Evolutionary conservation across 2,888 invertebrate genomes (phyloP).

Genomic region (Girardia tigrina): DNA sequence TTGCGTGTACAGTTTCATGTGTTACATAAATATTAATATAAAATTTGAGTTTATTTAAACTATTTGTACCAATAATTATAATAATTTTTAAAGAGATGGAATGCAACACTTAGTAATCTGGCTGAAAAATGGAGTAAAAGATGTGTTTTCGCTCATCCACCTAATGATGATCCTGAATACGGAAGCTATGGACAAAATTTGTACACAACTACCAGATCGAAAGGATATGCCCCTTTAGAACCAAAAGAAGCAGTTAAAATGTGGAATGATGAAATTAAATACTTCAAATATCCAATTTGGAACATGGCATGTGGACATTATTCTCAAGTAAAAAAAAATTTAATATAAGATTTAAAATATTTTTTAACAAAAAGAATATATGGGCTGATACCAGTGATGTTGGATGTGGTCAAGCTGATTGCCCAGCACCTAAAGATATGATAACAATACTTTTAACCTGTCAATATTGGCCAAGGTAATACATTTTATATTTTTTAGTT

Average conservation of each 20-base stretch:
- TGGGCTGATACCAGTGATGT: background rate
- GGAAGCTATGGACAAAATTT: background rate
- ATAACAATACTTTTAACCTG: background rate
- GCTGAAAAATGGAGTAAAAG: background rate
- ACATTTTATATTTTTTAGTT: too few species aligned
- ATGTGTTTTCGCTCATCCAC: background rate
- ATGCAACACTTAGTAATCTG: background rate
- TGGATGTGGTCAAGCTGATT: background rate
- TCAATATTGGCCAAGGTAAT: background rate
- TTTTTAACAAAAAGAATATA: background rate
- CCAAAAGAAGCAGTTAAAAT: background rate
- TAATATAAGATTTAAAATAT: background rate
- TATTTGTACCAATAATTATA: too few species aligned
- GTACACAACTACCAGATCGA: background rate
- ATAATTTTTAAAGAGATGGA: too few species aligned
- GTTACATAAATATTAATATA: too few species aligned
- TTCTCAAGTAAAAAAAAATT: background rate
- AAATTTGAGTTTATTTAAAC: too few species aligned
- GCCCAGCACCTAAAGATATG: background rate
- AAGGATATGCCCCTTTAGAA: background rate
- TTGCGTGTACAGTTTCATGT: too few species aligned
- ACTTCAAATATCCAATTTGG: background rate
- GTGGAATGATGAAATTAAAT: background rate
- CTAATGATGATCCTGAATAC: background rate
- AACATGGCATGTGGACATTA: background rate